Evolutionary conservation across 2,888 invertebrate species (phyloP).

Genomic region (Antitype chi): DNA sequence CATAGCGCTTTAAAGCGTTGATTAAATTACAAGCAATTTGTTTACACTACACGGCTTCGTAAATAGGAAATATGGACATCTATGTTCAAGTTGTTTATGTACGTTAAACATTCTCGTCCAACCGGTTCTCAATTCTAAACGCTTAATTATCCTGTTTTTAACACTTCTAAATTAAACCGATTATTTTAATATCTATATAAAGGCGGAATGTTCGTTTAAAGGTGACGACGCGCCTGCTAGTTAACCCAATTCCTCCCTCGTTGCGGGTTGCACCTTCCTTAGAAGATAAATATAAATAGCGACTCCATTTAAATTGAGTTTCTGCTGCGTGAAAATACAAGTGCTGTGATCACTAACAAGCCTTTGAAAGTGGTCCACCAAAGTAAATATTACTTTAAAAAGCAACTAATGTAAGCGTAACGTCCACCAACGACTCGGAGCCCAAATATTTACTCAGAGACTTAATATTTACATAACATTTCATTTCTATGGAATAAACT

Average conservation of each 20-base stretch:
- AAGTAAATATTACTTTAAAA: constrained; percentile 82
- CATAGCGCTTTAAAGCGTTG: constrained; percentile 22
- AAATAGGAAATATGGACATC: constrained; percentile 52
- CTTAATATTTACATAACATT: constrained; percentile 83
- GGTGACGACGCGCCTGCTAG: constrained; percentile 46
- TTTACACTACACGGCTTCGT: constrained; percentile 40
- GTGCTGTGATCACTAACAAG: constrained; percentile 67
- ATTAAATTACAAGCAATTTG: constrained; percentile 45
- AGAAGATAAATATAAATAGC: constrained; percentile 63
- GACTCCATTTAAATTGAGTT: constrained; percentile 64
- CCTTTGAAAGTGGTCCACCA: constrained; percentile 72
- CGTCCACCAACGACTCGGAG: constrained; percentile 76
- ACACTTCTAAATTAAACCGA: constrained; percentile 52
- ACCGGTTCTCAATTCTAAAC: constrained; percentile 53
- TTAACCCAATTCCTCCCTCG: constrained; percentile 52
- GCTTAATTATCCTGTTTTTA: constrained; percentile 46
- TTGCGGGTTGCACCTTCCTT: constrained; percentile 29
- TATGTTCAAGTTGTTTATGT: constrained; percentile 31
- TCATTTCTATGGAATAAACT: constrained; percentile 80
- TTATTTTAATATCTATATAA: constrained; percentile 49
- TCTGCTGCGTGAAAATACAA: constrained; percentile 67
- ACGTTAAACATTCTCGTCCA: constrained; percentile 40
- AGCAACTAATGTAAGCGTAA: constrained; percentile 81
- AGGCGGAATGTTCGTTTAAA: constrained; percentile 36
- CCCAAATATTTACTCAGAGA: constrained; percentile 81